A percentile compares a stretch with the other conserved stretches of the same genome.
Evolutionary conservation across 2,797 vertebrate genomes (phyloP).

Genomic region (Scyliorhinus canicula): DNA sequence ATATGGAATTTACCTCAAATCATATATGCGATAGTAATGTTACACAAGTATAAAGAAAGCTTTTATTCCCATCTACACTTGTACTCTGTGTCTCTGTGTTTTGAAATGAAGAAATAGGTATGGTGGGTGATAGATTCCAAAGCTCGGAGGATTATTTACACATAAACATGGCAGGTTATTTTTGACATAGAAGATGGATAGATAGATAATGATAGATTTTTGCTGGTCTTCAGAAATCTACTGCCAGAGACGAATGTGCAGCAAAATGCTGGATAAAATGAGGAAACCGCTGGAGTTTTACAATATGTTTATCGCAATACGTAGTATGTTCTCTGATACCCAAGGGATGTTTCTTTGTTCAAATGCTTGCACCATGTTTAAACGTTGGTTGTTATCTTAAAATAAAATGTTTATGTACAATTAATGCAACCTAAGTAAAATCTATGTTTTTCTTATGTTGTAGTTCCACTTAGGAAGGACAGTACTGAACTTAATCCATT

Average conservation of each 20-base stretch:
- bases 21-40: not conserved
- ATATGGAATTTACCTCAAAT: not conserved
- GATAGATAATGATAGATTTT: not conserved
- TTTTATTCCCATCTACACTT: not conserved
- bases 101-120: not conserved
- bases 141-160: not conserved
- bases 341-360: not conserved
- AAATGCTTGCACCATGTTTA: not conserved
- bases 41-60: not conserved
- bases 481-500: not conserved
- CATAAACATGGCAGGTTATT: not conserved
- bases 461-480: not conserved
- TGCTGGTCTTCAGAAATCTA: not conserved
- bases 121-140: not conserved
- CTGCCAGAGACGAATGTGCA: not conserved
- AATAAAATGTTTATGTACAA: not conserved
- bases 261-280: not conserved
- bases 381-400: not conserved
- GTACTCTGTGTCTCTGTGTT: not conserved
- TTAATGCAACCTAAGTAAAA: not conserved
- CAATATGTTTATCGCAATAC: not conserved
- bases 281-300: not conserved
- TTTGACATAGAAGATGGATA: no score
- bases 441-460: not conserved
- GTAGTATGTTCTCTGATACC: not conserved